Conservation (phyloP, 2,797 vertebrate species). For the Rhodeus uyekii region DNA sequence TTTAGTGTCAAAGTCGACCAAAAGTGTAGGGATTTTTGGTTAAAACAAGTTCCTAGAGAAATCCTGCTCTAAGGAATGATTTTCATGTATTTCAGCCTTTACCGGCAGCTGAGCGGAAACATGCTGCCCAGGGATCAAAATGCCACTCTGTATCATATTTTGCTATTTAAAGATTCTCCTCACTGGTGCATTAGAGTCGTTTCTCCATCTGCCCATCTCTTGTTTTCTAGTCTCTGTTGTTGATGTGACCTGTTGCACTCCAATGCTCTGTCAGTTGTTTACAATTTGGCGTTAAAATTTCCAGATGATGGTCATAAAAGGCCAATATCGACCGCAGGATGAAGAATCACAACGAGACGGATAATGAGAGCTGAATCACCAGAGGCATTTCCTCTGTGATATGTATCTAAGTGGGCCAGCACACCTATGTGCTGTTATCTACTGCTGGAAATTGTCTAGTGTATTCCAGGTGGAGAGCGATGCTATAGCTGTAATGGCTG, state of each 20-base stretch:
- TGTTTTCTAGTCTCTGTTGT: slow-evolving; percentile 27
- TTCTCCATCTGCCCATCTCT: slow-evolving; percentile 29
- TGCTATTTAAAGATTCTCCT: slow-evolving; percentile 41
- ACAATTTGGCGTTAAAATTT: slow-evolving; percentile 38
- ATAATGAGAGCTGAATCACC: slow-evolving; percentile 47
- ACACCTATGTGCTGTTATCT: slow-evolving; percentile 47
- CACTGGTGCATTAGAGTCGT: slow-evolving; percentile 39
- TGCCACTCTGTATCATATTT: slow-evolving; percentile 37
- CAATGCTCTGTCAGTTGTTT: slow-evolving; percentile 42
- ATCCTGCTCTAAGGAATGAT: slow-evolving; percentile 18
- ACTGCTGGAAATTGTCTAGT: slow-evolving; percentile 24
- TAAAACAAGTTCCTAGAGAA: background rate
- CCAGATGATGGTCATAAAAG: slow-evolving; percentile 42
- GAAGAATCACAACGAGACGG: slow-evolving; percentile 43
- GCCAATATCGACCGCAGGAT: slow-evolving; percentile 39
- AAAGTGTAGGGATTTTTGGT: background rate
- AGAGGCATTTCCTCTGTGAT: slow-evolving; percentile 41
- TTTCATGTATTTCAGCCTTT: slow-evolving; percentile 12
- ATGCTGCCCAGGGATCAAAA: slow-evolving; percentile 43
- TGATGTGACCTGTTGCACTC: slow-evolving; percentile 44
- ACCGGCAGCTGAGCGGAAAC: slow-evolving; percentile 6
- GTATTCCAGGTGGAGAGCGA: slow-evolving; percentile 29
- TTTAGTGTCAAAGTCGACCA: background rate
- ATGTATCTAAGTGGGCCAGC: slow-evolving; percentile 38
- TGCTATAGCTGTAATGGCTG: slow-evolving; percentile 16